phyloP scores from a whole-genome alignment of 2,113 vertebrate genomes.

The Riparia riparia region DNA sequence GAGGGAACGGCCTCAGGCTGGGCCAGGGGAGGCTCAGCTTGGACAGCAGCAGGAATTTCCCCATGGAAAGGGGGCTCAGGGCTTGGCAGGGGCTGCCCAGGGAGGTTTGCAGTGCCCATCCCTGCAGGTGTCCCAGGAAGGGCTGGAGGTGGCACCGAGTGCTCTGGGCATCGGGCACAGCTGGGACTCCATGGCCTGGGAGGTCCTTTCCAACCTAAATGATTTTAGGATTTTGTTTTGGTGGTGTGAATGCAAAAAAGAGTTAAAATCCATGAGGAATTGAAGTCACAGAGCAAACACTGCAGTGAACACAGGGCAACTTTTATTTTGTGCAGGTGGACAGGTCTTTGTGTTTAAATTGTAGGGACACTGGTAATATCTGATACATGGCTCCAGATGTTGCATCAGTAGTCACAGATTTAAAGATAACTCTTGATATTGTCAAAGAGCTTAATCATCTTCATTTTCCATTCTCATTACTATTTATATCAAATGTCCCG shows the following conservation, averaged over 20 bases:
- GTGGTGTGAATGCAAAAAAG: neutral
- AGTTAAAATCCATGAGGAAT: neutral
- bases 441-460: neutral
- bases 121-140: neutral
- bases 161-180: neutral
- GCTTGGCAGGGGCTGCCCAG: neutral
- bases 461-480: neutral
- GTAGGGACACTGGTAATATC: neutral
- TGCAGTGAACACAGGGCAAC: fast-evolving
- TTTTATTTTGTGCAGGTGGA: neutral
- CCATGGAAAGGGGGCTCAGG: neutral
- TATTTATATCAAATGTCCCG: neutral
- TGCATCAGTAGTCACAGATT: neutral
- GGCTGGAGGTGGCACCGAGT: neutral
- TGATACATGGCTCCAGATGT: neutral
- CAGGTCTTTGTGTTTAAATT: neutral
- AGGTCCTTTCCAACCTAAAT: fast-evolving
- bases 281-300: neutral
- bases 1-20: too few relatives aligned
- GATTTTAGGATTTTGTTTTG: neutral
- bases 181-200: fast-evolving
- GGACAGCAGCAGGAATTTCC: neutral
- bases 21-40: neutral
- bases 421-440: neutral
- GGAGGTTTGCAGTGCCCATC: neutral